Percentiles rank a stretch among this genome's conserved stretches.
These are phyloP conservation scores for Platyrinchus mystaceus DNA, from an alignment of 2,797 vertebrate genomes.

Conservation along the genomic window DNA sequence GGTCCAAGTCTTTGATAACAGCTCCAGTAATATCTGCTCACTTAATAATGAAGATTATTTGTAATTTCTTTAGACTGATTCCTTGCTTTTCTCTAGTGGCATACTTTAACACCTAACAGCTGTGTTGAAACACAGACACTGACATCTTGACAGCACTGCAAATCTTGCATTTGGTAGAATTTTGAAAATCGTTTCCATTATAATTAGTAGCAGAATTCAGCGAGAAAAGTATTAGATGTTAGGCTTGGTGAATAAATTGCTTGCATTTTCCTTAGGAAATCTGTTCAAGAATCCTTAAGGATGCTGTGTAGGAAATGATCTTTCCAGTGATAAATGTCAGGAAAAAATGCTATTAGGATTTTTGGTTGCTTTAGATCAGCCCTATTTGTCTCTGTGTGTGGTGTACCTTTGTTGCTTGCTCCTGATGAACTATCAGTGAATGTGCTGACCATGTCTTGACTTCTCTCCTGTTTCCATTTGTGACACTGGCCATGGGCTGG, in stretches of 20 bases:
- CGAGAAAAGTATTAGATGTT: not conserved
- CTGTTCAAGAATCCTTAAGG: not conserved
- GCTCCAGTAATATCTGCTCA: not conserved
- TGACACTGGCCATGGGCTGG: rapidly evolving
- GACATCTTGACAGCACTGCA: not conserved
- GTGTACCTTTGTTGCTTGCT: not conserved
- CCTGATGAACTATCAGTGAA: not conserved
- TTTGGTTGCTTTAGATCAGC: not conserved
- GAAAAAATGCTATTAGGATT: not conserved
- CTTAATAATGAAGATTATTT: constrained; percentile 11
- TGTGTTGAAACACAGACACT: not conserved
- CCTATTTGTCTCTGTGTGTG: not conserved
- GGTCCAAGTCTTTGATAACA: not conserved
- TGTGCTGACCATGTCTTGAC: not conserved
- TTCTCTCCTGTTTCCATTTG: rapidly evolving
- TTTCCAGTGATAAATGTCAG: not conserved
- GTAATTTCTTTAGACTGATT: not conserved
- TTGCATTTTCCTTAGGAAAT: not conserved
- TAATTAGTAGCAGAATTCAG: not conserved
- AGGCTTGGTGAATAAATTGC: not conserved
- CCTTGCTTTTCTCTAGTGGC: not conserved
- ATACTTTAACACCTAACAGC: not conserved
- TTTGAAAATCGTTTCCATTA: not conserved
- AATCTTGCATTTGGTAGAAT: not conserved
- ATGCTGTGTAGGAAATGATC: not conserved